A percentile compares a stretch with the other conserved stretches of the same genome.
phyloP scores from a whole-genome alignment of 1,140 invertebrate genomes.

The Drosophila gunungcola region DNA sequence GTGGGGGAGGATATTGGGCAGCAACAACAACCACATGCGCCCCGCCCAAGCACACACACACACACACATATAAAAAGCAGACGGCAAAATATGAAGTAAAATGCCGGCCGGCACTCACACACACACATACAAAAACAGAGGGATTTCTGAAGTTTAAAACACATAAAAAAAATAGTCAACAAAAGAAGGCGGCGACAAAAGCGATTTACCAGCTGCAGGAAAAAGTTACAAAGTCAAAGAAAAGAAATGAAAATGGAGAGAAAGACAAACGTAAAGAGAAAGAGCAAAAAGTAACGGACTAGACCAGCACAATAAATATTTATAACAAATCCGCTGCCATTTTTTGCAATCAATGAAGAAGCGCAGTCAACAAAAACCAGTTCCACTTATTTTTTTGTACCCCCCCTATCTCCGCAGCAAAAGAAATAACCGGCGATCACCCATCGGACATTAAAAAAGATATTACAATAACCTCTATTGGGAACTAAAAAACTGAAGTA shows the following conservation, averaged over 20 bases:
- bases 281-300: slow-evolving; percentile 28
- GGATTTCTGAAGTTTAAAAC: slow-evolving; percentile 8
- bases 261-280: not conserved
- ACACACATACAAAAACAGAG: not conserved
- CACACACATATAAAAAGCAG: slow-evolving; percentile 9
- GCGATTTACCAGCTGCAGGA: slow-evolving; percentile 38
- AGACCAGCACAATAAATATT: slow-evolving; percentile 46
- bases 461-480: not conserved
- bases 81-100: slow-evolving; percentile 38
- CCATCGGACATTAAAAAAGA: not conserved
- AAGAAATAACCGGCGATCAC: slow-evolving; percentile 34
- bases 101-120: slow-evolving; percentile 32
- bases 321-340: slow-evolving; percentile 46
- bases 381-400: slow-evolving; percentile 2
- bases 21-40: slow-evolving; percentile 48
- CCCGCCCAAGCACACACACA: slow-evolving; percentile 58
- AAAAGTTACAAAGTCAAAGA: slow-evolving; percentile 16
- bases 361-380: slow-evolving; percentile 52
- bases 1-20: slow-evolving; percentile 66
- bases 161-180: slow-evolving; percentile 23
- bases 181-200: slow-evolving; percentile 35
- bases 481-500: not conserved
- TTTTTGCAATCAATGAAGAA: slow-evolving; percentile 53
- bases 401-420: not conserved
- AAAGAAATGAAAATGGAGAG: not conserved